A percentile compares a stretch with the other conserved stretches of the same genome.
Evolutionary conservation across 2,113 vertebrate genomes (phyloP).

Genomic region (Boleophthalmus pectinirostris): DNA sequence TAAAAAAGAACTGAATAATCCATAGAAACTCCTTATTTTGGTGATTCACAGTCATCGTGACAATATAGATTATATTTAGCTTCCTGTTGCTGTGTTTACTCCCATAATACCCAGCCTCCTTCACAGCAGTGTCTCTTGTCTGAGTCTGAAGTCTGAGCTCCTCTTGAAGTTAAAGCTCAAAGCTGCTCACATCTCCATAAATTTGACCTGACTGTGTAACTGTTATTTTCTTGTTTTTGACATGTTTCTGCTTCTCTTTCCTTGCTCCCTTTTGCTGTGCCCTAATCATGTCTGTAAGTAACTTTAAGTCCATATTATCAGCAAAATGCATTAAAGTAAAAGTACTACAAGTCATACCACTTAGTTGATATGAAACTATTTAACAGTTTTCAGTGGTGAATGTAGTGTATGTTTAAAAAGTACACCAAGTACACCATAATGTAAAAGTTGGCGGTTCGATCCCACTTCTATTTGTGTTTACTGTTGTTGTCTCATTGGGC

Average conservation of each 20-base stretch:
- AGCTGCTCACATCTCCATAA: slow-evolving; percentile 14
- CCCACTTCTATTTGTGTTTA: no score
- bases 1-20: no score
- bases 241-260: slow-evolving; percentile 14
- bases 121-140: background rate
- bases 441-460: no score
- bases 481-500: no score
- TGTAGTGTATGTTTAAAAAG: no score
- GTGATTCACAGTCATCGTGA: background rate
- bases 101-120: background rate
- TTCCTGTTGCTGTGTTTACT: background rate
- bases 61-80: slow-evolving; percentile 2
- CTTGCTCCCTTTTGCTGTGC: slow-evolving; percentile 9
- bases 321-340: no score
- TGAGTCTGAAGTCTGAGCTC: background rate
- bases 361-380: no score
- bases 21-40: background rate
- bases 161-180: slow-evolving; percentile 18
- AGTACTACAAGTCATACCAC: no score
- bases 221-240: slow-evolving; percentile 24
- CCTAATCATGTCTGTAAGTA: slow-evolving; percentile 33
- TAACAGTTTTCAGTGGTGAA: no score
- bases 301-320: background rate
- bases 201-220: slow-evolving; percentile 36
- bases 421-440: no score